Percentiles rank a stretch among this genome's conserved stretches.
Evolutionary conservation across 2,797 vertebrate species (phyloP).

Genomic region (Esox lucius): DNA sequence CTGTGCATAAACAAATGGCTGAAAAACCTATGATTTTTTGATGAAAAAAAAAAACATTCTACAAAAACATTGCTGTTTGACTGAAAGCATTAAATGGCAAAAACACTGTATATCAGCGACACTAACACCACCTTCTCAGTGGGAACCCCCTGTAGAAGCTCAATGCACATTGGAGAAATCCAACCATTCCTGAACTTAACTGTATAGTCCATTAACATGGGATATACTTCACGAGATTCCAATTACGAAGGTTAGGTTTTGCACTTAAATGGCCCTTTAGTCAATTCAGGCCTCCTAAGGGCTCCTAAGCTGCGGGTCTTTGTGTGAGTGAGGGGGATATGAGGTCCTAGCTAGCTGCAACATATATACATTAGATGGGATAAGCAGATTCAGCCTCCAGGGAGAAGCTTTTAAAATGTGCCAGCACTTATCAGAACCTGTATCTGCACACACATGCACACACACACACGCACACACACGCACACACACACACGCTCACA

Average conservation of each 20-base stretch:
- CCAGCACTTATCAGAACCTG: constrained; percentile 36
- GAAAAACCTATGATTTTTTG: no score
- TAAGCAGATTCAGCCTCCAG: constrained; percentile 22
- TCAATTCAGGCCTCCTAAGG: constrained; percentile 26
- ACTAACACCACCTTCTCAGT: background rate
- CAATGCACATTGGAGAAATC: background rate
- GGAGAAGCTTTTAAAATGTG: constrained; percentile 40
- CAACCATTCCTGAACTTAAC: background rate
- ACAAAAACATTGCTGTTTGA: no score
- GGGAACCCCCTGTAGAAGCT: background rate
- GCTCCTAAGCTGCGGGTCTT: constrained; percentile 7
- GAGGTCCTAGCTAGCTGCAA: constrained; percentile 26
- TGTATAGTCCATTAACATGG: constrained; percentile 18
- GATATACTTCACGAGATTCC: constrained; percentile 37
- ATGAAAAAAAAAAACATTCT: no score
- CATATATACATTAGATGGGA: constrained; percentile 42
- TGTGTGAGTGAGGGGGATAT: constrained; percentile 20
- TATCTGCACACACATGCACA: constrained; percentile 25
- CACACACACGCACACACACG: constrained; percentile 13
- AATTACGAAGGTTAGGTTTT: constrained; percentile 32
- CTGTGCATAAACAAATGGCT: no score
- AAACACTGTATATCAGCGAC: background rate
- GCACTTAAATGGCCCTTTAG: constrained; percentile 30
- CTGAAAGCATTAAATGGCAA: no score
- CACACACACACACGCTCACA: constrained; percentile 17